A percentile compares a stretch with the other conserved stretches of the same genome.
These are phyloP conservation scores for Caranx melampygus DNA, from an alignment of 2,113 vertebrate species.

Conservation along the genomic window DNA sequence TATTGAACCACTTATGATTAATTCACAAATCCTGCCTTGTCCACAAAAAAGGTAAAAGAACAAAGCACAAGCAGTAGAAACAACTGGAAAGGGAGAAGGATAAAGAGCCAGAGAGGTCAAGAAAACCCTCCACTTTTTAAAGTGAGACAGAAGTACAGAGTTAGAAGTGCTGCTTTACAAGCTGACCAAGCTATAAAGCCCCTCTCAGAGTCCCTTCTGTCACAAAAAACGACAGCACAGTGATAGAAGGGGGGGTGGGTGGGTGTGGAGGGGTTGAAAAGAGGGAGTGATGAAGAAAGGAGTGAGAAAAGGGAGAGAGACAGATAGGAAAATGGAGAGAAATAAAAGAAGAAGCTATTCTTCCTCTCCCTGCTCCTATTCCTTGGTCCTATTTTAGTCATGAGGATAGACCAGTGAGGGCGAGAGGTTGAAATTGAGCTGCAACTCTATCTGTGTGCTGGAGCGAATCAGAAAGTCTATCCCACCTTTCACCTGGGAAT, in stretches of 20 bases:
- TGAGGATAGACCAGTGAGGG: conserved; percentile 70
- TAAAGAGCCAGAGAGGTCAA: conserved; percentile 65
- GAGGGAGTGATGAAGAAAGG: conserved; percentile 49
- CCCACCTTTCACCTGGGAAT: conserved; percentile 88
- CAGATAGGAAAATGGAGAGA: conserved; percentile 50
- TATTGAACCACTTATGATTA: conserved; percentile 85
- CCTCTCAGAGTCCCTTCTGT: conserved; percentile 64
- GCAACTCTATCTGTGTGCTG: conserved; percentile 84
- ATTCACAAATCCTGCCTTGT: conserved; percentile 82
- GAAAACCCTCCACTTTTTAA: conserved; percentile 66
- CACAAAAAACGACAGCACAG: conserved; percentile 54
- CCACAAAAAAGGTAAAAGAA: conserved; percentile 78
- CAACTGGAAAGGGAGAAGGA: conserved; percentile 55
- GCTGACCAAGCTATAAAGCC: conserved; percentile 71
- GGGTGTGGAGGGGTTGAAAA: conserved; percentile 34
- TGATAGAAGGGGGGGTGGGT: conserved; percentile 24
- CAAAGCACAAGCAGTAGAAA: conserved; percentile 63
- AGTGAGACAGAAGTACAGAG: conserved; percentile 64
- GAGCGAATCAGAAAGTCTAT: conserved; percentile 86
- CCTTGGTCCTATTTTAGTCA: conserved; percentile 73
- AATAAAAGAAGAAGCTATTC: conserved; percentile 61
- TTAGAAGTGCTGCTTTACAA: conserved; percentile 65
- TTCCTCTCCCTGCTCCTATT: conserved; percentile 57
- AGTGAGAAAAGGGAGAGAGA: conserved; percentile 51
- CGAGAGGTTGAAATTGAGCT: conserved; percentile 80